Base-by-base conservation (phyloP, 1,140 invertebrate genomes). In the Caenorhabditis tropicalis region DNA sequence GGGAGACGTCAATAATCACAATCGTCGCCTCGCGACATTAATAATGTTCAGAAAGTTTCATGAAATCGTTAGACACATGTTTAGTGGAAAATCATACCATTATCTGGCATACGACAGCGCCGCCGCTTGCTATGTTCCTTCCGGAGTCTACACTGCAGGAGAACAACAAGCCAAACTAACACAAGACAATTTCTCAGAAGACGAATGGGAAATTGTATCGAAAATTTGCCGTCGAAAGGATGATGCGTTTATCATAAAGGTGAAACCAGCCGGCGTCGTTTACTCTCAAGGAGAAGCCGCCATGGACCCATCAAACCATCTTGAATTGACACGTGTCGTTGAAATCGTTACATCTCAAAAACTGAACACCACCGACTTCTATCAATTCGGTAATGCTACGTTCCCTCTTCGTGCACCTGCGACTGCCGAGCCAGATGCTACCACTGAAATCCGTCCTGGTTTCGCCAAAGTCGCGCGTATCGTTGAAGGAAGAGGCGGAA, bases 1-100 rank as follows among this genome's bases (percentile, higher is more conserved):
- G 24, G 65, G 65, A 74, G 65, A 74, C 24, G 36, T 74, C n/a
- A 74, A 74, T 15, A 43, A 33, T 7, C 65, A 74, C 36, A 74
- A 74, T 24, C 33, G 36, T 15, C 65, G 65, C 43, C 36, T 74
- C 21, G 36, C 33, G 2, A 33, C 24, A 24, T 36, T 43, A 5
- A 24, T 15, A 43, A 10, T 74, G 9, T 43, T 74, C 36, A 19
- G 36, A 9, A 74, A 74, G 21, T 74, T 74, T 21, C 29, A 46
- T n/a, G n/a, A 74, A n/a, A 46, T 36, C 2, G 16, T 19, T 5
- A 12, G 36, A n/a, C 5, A 43, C 0, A 0, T 74, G 2, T 74
- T 74, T 21, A 24, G 65, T 24, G 7, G n/a, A 12, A 1, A 24
- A 39, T 15, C 10, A 9, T 74, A 74, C 16, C 65, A 74, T 29